Base-by-base conservation (phyloP, 2,888 invertebrate species). In the Eristalis pertinax region DNA sequence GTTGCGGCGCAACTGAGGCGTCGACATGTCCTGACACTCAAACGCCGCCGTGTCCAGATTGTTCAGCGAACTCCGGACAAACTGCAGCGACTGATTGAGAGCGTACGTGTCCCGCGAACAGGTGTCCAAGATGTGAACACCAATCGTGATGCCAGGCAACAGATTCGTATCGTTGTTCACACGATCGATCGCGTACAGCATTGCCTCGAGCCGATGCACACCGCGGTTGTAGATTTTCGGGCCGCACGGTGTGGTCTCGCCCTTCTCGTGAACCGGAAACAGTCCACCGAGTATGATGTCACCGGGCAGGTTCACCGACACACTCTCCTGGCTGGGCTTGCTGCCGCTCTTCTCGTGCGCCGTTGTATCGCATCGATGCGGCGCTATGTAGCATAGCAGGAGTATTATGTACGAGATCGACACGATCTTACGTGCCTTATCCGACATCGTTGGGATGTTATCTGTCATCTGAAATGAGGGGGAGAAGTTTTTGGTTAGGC, bases 41-140 rank as follows among this genome's bases (percentile, higher is more conserved):
- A 95, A 96, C 89, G 95, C 95, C 5, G 95, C 94, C 91, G 95
- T 94, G 90, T 96, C 96, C 94, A 95, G 92, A 90, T 94, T 93
- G 75, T 91, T 92, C 0, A 91, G 89, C 0, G 92, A 91, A 1
- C 92, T 91, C 3, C 95, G 92, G 35, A 96, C 95, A 90, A 96
- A 96, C 89, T 95, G 95, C 92, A 96, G 94, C 50, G 95, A 95
- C 90, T 96, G 95, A 90, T 96, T 95, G 26, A 96, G 92, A 0
- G 96, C 96, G 89, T 95, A 95, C 0, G 95, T 94, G 81, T 95
- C 95, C 86, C 95, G 95, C 90, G 95, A 95, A 90, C 95, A 95
- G 7, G 95, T 94, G 91, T 95, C 95, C 70, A 95, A 92, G 74
- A 94, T 94, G 56, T 95, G 91, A 0, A 94, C 94, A 0, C 95